A percentile compares a stretch with the other conserved stretches of the same genome.
These are phyloP conservation scores for Campoletis sonorensis DNA, from an alignment of 1,140 invertebrate species.

Conservation along the genomic window DNA sequence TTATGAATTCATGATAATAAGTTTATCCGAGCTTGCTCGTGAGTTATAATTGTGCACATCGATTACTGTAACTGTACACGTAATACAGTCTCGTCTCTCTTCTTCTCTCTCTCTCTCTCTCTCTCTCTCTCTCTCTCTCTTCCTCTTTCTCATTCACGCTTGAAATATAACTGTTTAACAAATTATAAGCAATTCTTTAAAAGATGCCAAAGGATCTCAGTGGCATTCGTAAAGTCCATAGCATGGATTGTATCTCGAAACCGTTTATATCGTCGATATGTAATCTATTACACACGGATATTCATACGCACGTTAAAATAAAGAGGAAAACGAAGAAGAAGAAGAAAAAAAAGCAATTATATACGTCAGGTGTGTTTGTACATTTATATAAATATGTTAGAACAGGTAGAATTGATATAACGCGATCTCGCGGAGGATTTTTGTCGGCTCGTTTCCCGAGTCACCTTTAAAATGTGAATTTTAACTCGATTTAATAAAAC, in stretches of 20 bases:
- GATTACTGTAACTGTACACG: conserved; percentile 43
- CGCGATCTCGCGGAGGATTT: conserved; percentile 15
- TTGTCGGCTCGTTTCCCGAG: conserved; percentile 8
- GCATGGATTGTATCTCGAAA: conserved; percentile 31
- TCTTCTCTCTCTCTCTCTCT: conserved; percentile 1
- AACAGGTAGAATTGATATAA: not conserved
- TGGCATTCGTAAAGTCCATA: not conserved
- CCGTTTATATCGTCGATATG: conserved; percentile 20
- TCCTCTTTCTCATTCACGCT: conserved; percentile 16
- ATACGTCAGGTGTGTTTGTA: not conserved
- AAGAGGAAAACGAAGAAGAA: too few species aligned
- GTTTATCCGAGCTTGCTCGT: conserved; percentile 6
- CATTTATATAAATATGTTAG: conserved; percentile 1
- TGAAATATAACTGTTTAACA: conserved; percentile 41
- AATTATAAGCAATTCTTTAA: conserved; percentile 30
- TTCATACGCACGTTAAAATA: not conserved
- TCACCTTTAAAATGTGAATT: conserved; percentile 15
- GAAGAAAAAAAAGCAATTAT: too few species aligned
- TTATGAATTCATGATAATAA: conserved; percentile 33
- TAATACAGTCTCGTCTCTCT: conserved; percentile 18
- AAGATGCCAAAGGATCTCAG: not conserved
- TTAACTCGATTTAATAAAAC: conserved; percentile 31
- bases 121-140: not conserved
- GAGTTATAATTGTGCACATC: conserved; percentile 36
- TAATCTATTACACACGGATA: not conserved